Conservation (phyloP, 2,888 invertebrate genomes). For the Campoletis raptor region DNA sequence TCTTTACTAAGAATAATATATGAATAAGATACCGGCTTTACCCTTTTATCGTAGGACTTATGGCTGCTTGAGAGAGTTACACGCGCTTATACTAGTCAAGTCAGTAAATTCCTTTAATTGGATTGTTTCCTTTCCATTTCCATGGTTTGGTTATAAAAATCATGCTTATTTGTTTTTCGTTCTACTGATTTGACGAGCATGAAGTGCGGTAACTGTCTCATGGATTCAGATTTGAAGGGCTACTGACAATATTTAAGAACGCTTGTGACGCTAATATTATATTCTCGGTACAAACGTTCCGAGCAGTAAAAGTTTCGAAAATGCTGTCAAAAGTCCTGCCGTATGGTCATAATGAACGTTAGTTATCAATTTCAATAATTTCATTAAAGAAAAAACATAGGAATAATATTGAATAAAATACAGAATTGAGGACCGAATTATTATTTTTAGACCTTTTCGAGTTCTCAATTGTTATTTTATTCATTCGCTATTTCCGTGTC, state of each 20-base stretch:
- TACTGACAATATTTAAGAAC: slow-evolving; percentile 30
- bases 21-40: neutral
- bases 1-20: neutral
- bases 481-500: neutral
- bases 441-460: neutral
- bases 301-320: slow-evolving; percentile 14
- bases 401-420: neutral
- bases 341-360: neutral
- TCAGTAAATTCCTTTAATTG: neutral
- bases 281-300: neutral
- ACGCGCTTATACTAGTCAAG: neutral
- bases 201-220: neutral
- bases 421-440: neutral
- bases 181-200: neutral
- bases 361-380: neutral
- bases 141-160: too few relatives aligned
- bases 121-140: neutral
- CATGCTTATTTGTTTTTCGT: neutral
- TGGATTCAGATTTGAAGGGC: slow-evolving; percentile 36
- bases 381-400: neutral
- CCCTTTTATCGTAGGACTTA: slow-evolving; percentile 6
- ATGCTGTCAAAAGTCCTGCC: slow-evolving; percentile 24
- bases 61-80: slow-evolving; percentile 33
- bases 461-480: neutral
- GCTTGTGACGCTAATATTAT: slow-evolving; percentile 19